phyloP scores from a whole-genome alignment of 1,140 invertebrate genomes.

The Thalassaphorura encarpata region DNA sequence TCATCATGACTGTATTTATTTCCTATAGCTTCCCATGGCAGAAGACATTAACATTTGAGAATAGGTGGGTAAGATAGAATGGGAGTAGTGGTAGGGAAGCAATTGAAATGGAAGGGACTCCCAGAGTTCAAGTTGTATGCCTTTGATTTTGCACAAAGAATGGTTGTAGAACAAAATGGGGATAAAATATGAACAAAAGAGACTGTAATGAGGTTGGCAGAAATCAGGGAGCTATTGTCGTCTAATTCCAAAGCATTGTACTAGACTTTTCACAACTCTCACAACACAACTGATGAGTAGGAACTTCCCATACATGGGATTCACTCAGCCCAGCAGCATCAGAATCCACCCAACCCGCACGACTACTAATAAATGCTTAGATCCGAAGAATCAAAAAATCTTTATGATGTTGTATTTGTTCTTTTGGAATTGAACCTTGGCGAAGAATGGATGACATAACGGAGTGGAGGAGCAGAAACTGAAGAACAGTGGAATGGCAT shows the following conservation, averaged over 20 bases:
- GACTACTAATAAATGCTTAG: too few species aligned
- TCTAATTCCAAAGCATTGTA: slow-evolving; percentile 32
- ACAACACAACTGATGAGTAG: too few species aligned
- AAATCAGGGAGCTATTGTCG: slow-evolving; percentile 32
- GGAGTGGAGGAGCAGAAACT: too few species aligned
- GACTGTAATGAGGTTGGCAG: slow-evolving; percentile 31
- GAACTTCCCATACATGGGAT: too few species aligned
- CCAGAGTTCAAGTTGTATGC: slow-evolving; percentile 4
- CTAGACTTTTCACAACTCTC: too few species aligned
- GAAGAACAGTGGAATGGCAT: too few species aligned
- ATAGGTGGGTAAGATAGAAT: slow-evolving; percentile 1
- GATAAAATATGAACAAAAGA: slow-evolving; percentile 29
- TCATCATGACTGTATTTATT: neutral
- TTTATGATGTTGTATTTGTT: too few species aligned
- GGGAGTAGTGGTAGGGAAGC: neutral
- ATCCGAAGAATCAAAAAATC: too few species aligned
- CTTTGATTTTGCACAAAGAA: slow-evolving; percentile 13
- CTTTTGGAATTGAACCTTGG: too few species aligned
- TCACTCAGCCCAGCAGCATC: too few species aligned
- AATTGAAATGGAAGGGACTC: neutral
- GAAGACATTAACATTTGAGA: neutral
- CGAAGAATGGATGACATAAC: too few species aligned
- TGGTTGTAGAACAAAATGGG: slow-evolving; percentile 24
- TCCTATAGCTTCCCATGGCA: neutral
- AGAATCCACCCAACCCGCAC: too few species aligned